These are phyloP conservation scores for Heliopora coerulea DNA, from an alignment of 92 coral and sea anemone genomes.

Conservation along the genomic window DNA sequence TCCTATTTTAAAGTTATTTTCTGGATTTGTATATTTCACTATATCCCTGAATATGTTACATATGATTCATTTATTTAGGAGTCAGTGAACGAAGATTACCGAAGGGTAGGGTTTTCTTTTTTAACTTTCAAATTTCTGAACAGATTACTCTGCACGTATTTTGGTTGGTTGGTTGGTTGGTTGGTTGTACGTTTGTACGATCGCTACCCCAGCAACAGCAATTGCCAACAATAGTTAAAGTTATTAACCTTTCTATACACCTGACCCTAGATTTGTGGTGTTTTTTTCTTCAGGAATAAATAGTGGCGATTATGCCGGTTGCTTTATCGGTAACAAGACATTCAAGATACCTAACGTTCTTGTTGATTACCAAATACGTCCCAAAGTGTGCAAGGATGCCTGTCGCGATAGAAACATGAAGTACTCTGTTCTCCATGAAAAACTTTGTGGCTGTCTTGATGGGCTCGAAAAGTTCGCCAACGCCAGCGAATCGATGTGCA, in stretches of 20 bases:
- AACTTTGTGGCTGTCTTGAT: neutral
- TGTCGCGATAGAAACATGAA: neutral
- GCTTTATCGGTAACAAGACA: no score
- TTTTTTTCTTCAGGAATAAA: no score
- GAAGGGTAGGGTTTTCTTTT: no score
- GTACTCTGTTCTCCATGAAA: slow-evolving; percentile 2
- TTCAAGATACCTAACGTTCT: neutral
- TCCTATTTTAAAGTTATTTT: no score
- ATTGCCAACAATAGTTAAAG: no score
- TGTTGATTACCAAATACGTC: neutral
- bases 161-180: neutral
- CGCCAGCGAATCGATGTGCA: neutral
- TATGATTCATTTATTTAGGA: neutral
- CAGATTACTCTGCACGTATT: neutral
- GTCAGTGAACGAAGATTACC: neutral
- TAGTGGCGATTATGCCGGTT: no score
- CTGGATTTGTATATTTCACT: no score
- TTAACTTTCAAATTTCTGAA: neutral
- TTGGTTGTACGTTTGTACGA: no score
- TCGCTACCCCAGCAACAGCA: no score
- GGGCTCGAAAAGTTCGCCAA: neutral
- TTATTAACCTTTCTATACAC: no score
- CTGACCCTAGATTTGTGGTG: no score
- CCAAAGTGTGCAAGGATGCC: neutral
- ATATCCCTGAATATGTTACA: no score